Evolutionary conservation across 2,113 vertebrate species (phyloP).

Genomic region (Nothobranchius kuhntae): DNA sequence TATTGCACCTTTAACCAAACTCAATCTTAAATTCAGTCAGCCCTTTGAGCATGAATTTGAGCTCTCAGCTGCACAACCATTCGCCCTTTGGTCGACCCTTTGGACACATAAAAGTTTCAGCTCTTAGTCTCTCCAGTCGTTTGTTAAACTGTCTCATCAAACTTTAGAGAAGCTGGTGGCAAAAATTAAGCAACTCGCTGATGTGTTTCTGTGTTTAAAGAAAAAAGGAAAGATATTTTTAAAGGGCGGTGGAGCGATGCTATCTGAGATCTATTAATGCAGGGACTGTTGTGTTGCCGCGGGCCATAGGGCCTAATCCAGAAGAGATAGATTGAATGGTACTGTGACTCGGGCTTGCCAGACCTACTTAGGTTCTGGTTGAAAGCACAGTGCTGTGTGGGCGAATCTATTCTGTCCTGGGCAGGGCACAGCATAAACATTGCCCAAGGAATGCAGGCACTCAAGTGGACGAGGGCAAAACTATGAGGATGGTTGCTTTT

Average conservation of each 20-base stretch:
- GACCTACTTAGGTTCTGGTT: conserved; percentile 75
- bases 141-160: conserved; percentile 15
- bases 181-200: conserved; percentile 57
- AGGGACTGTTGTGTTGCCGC: conserved; percentile 54
- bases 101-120: conserved; percentile 1
- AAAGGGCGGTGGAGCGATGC: conserved; percentile 52
- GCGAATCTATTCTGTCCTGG: conserved; percentile 77
- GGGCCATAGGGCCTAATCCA: conserved; percentile 67
- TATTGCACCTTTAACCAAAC: not conserved
- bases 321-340: conserved; percentile 71
- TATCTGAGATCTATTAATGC: conserved; percentile 67
- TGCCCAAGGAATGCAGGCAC: conserved; percentile 68
- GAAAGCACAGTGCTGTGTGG: conserved; percentile 80
- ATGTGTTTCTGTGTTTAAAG: conserved; percentile 41
- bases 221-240: conserved; percentile 36
- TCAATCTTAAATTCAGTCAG: conserved; percentile 21
- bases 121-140: not conserved
- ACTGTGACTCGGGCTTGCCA: conserved; percentile 70
- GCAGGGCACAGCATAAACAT: conserved; percentile 77
- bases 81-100: not conserved
- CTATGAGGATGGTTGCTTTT: conserved; percentile 72
- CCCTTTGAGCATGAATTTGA: conserved; percentile 14
- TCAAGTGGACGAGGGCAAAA: conserved; percentile 70
- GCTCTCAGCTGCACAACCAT: not conserved
- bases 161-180: conserved; percentile 20